These are phyloP conservation scores for Streptopelia turtur DNA, from an alignment of 2,797 vertebrate genomes.

Conservation along the genomic window DNA sequence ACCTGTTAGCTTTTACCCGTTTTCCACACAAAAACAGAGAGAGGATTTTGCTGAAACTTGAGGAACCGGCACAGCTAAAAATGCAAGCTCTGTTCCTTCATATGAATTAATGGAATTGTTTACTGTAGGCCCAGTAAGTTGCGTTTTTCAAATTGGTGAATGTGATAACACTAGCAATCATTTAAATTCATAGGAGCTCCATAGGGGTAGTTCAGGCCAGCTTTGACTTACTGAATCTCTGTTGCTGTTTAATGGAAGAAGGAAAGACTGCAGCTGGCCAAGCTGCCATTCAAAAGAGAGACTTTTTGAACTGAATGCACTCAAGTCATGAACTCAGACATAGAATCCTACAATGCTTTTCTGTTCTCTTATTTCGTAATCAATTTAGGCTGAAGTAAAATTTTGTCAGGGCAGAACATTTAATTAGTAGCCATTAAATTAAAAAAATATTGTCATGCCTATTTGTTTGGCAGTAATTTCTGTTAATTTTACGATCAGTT, in stretches of 20 bases:
- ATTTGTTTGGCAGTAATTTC: neutral
- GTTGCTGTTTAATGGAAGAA: slow-evolving; percentile 16
- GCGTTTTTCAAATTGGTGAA: slow-evolving; percentile 21
- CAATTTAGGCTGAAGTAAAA: neutral
- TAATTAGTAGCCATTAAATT: neutral
- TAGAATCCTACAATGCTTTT: slow-evolving; percentile 28
- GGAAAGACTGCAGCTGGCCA: slow-evolving; percentile 46
- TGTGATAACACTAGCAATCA: slow-evolving; percentile 40
- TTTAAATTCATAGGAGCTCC: slow-evolving; percentile 52
- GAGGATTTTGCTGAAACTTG: slow-evolving; percentile 21
- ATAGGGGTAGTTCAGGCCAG: slow-evolving; percentile 9
- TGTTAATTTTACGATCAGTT: neutral
- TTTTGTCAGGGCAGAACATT: slow-evolving; percentile 1
- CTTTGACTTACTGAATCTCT: slow-evolving; percentile 43
- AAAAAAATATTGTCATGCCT: neutral
- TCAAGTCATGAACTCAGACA: neutral
- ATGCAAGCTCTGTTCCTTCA: slow-evolving; percentile 38
- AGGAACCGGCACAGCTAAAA: slow-evolving; percentile 11
- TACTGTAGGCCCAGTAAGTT: neutral
- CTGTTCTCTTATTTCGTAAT: slow-evolving; percentile 38
- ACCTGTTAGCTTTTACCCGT: neutral
- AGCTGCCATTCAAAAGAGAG: slow-evolving; percentile 20
- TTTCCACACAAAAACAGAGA: neutral
- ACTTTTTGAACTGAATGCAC: slow-evolving; percentile 14
- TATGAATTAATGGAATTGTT: slow-evolving; percentile 57